Percentiles rank a stretch among this genome's conserved stretches.
phyloP scores from a whole-genome alignment of 1,140 invertebrate genomes.

The Drosophila simulans region DNA sequence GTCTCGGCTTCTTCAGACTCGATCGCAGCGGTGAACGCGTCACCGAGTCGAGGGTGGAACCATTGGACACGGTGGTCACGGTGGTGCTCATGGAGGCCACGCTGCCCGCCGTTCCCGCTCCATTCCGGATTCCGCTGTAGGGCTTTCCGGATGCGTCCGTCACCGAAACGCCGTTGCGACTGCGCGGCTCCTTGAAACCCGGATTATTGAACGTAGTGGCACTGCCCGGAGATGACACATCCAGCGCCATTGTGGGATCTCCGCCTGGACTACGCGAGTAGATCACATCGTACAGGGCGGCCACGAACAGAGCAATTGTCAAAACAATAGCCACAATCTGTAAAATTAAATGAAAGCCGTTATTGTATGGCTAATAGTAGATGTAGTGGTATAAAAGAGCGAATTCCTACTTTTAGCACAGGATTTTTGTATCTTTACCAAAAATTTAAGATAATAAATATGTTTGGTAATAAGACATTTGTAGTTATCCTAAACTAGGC shows the following conservation, averaged over 20 bases:
- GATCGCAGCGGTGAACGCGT: conserved; percentile 91
- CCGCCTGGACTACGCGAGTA: conserved; percentile 89
- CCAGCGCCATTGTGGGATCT: conserved; percentile 89
- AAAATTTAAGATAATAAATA: too few species aligned
- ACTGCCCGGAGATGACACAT: conserved; percentile 85
- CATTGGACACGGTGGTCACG: conserved; percentile 88
- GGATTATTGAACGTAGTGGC: conserved; percentile 93
- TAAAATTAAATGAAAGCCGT: conserved; percentile 67
- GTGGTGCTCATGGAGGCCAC: conserved; percentile 91
- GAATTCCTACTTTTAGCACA: neutral
- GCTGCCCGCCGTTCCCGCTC: conserved; percentile 86
- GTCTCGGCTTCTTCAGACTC: conserved; percentile 92
- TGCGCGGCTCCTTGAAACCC: conserved; percentile 90
- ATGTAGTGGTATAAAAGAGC: neutral
- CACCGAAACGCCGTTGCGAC: conserved; percentile 90
- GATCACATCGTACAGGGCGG: conserved; percentile 90
- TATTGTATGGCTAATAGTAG: neutral
- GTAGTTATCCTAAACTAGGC: too few species aligned
- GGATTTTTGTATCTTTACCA: too few species aligned
- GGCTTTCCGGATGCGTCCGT: conserved; percentile 93
- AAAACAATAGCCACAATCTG: conserved; percentile 91
- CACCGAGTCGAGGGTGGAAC: conserved; percentile 87
- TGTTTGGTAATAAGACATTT: too few species aligned
- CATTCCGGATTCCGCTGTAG: conserved; percentile 90
- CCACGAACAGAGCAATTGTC: conserved; percentile 90